Evolutionary conservation across 2,113 vertebrate species (phyloP), one percentile per base, ranked within the genome.

Genomic region (Urocynchramus pylzowi): DNA sequence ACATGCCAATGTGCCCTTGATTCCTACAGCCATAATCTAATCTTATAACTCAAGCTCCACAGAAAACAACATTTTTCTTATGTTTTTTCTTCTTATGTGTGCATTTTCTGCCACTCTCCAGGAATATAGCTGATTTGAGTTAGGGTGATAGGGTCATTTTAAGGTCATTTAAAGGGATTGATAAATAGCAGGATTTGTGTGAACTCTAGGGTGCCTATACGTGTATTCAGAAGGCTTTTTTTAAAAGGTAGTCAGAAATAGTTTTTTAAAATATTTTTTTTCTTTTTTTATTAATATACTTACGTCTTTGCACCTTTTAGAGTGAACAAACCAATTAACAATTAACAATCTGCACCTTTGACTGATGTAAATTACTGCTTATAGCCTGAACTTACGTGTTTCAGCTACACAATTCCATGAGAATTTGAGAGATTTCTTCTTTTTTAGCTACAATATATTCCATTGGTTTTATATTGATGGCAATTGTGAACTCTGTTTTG

Each of bases 21-120:
- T 97, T 97, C 79, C 97, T 84, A 82, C 95, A 95, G 91, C 82
- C 86, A 85, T 75, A 96, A 97, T 97, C 89, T 96, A 87, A 97
- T 97, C 80, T 97, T 97, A 96, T 68, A 93, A 90, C 45, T 96
- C 76, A 85, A 96, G 65, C 65, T 78, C 49, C 73, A 28, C 35
- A 88, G 78, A 88, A 97, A 94, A 95, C 7, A 94, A 84, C 26
- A 75, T 93, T 97, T 97, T 97, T 93, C 59, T 87, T 50, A 2
- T 61, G 31, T 73, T 64, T 94, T 91, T 37, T 13, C 23, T 92
- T 86, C 54, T 85, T 84, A 33, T 39, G 86, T 83, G 75, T 68
- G 69, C 39, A 91, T 96, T 97, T 97, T 91, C 57, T 56, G 19
- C 4, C 7, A 49, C 63, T 83, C 44, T 74, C 42, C 59, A 86